Percentiles rank a stretch among this genome's conserved stretches.
Conservation (phyloP, 2,797 vertebrate species). For the Syndactyla subalaris region DNA sequence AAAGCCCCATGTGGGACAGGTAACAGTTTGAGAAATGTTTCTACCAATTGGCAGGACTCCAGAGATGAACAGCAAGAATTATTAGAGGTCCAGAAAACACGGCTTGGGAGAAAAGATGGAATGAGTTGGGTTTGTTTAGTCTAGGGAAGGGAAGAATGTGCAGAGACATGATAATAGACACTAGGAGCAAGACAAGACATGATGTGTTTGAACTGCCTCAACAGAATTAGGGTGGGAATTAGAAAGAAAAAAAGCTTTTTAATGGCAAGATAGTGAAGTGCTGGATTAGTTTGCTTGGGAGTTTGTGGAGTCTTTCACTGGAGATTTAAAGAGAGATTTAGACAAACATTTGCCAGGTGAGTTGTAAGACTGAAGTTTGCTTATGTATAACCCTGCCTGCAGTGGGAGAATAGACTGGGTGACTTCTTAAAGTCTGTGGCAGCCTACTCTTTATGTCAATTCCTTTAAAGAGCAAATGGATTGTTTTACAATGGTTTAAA, state of each 20-base stretch:
- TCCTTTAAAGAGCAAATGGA: neutral
- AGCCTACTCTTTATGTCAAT: neutral
- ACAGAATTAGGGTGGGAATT: neutral
- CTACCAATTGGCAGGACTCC: neutral
- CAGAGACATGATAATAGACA: slow-evolving; percentile 20
- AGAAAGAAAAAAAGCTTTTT: neutral
- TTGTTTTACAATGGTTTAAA: neutral
- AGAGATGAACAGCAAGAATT: neutral
- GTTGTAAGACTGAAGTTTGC: neutral
- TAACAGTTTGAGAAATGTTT: neutral
- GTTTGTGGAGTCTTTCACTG: neutral
- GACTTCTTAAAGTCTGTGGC: neutral
- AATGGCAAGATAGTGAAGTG: slow-evolving; percentile 5
- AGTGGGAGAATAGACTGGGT: neutral
- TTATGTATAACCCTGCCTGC: neutral
- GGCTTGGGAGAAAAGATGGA: neutral
- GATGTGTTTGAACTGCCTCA: slow-evolving; percentile 15
- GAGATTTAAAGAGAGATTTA: neutral
- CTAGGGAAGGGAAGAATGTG: slow-evolving; percentile 33
- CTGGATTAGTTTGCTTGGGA: neutral
- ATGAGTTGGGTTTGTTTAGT: slow-evolving; percentile 51
- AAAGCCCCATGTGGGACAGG: neutral
- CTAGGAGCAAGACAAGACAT: slow-evolving; percentile 1
- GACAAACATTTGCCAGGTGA: slow-evolving; percentile 23
- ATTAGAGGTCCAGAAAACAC: neutral